These are phyloP conservation scores for Paramuricea clavata DNA, from an alignment of 92 coral and sea anemone genomes.

Conservation along the genomic window DNA sequence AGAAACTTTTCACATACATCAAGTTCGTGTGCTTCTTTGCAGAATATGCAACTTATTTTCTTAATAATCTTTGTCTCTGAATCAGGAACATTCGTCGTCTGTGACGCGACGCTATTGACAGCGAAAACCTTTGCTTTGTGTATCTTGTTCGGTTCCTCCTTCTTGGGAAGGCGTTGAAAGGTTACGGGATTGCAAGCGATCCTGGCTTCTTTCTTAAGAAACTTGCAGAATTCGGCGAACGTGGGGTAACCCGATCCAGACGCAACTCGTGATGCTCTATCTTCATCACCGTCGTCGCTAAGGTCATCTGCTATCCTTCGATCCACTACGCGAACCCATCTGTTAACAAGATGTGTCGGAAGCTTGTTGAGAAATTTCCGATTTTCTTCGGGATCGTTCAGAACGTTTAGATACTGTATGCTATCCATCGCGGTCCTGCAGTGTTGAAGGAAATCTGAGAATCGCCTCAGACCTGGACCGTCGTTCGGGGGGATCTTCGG, in stretches of 20 bases:
- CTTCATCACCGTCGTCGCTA: neutral
- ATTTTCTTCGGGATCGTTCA: no score
- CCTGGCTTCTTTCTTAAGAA: slow-evolving; percentile 65
- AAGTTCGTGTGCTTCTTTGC: no score
- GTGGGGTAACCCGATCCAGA: slow-evolving; percentile 47
- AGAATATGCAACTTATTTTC: slow-evolving; percentile 24
- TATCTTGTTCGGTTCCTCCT: slow-evolving; percentile 27
- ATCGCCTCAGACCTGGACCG: slow-evolving; percentile 65
- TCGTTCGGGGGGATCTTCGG: slow-evolving; percentile 73
- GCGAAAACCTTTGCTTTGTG: neutral
- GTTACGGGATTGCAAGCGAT: slow-evolving; percentile 74
- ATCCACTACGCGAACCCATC: neutral
- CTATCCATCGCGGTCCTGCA: slow-evolving; percentile 63
- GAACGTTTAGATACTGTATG: slow-evolving; percentile 53
- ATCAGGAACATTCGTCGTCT: neutral
- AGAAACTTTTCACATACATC: slow-evolving; percentile 55
- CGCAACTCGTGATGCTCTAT: neutral
- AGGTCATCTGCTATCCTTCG: neutral
- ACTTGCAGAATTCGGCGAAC: slow-evolving; percentile 64
- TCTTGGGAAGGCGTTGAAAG: slow-evolving; percentile 32
- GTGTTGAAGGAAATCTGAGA: slow-evolving; percentile 69
- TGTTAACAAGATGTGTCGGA: slow-evolving; percentile 28
- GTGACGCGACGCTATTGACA: no score
- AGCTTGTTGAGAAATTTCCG: slow-evolving; percentile 73
- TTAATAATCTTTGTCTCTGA: neutral